Percentiles rank a stretch among this genome's conserved stretches.
phyloP scores from a whole-genome alignment of 2,113 vertebrate species.

The Casuarius casuarius region DNA sequence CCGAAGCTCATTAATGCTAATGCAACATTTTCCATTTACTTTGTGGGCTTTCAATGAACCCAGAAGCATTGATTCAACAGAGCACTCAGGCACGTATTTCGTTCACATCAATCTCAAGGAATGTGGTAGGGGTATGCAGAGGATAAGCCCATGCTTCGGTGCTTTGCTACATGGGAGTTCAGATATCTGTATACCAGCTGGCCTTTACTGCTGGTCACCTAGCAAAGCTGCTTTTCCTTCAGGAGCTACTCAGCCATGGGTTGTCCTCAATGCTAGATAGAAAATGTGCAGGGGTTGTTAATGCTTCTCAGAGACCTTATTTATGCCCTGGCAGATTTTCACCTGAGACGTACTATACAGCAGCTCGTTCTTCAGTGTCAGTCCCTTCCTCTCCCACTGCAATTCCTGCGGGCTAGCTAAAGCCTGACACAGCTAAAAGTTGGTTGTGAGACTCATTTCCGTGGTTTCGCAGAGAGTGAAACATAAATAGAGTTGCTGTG shows the following conservation, averaged over 20 bases:
- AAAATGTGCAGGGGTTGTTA: not conserved
- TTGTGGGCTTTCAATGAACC: not conserved
- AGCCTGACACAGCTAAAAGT: not conserved
- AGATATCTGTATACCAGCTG: not conserved
- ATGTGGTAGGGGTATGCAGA: fast-evolving
- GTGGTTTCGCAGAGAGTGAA: not conserved
- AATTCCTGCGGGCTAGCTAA: not conserved
- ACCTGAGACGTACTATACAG: not conserved
- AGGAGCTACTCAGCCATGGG: not conserved
- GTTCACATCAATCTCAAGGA: not conserved
- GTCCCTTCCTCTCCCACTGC: not conserved
- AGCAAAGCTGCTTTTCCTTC: not conserved
- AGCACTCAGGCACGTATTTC: not conserved
- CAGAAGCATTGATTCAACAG: not conserved
- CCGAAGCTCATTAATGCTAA: constrained; percentile 21
- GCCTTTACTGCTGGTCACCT: not conserved
- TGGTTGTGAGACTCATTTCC: not conserved
- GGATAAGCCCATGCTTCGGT: not conserved
- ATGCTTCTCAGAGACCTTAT: not conserved
- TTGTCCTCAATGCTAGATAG: not conserved
- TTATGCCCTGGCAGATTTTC: not conserved
- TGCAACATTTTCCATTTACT: not conserved
- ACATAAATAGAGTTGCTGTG: not conserved
- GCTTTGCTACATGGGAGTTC: not conserved
- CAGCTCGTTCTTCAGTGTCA: not conserved